Conservation (phyloP, 2,797 vertebrate genomes). For the Centroberyx gerrardi region DNA sequence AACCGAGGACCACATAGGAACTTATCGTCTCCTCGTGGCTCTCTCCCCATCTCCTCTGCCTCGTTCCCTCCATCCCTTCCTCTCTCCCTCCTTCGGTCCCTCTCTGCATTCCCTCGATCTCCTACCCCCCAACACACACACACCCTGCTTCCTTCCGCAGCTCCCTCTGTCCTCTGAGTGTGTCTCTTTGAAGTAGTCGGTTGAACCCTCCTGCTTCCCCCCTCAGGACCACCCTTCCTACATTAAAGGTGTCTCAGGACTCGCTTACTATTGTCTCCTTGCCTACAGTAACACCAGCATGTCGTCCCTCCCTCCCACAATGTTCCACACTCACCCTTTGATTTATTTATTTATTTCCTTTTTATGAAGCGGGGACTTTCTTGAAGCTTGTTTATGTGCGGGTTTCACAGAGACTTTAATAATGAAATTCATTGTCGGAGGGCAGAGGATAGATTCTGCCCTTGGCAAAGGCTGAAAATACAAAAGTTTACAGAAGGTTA, state of each 20-base stretch:
- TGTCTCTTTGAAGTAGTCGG: conserved; percentile 61
- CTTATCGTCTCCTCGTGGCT: conserved; percentile 37
- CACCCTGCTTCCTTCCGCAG: conserved; percentile 27
- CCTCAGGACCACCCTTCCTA: conserved; percentile 51
- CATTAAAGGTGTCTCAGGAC: conserved; percentile 43
- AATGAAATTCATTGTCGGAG: conserved; percentile 17
- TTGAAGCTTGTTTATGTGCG: conserved; percentile 38
- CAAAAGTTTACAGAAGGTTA: not conserved
- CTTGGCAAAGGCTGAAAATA: conserved; percentile 7
- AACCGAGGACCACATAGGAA: conserved; percentile 6
- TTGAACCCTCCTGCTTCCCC: conserved; percentile 46
- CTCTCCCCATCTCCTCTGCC: conserved; percentile 3
- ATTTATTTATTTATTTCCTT: conserved; percentile 9
- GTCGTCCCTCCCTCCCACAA: not conserved
- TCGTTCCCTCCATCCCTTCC: conserved; percentile 42
- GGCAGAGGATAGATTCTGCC: not conserved
- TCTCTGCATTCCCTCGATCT: conserved; percentile 20
- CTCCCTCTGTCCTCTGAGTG: conserved; percentile 44
- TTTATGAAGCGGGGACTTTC: conserved; percentile 29
- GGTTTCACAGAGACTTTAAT: conserved; percentile 17
- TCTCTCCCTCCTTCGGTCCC: not conserved
- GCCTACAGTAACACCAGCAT: not conserved
- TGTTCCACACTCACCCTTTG: not conserved
- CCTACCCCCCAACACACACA: conserved; percentile 20
- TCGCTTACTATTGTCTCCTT: not conserved